phyloP scores from a whole-genome alignment of 1,140 invertebrate genomes.

The Drosophila athabasca region DNA sequence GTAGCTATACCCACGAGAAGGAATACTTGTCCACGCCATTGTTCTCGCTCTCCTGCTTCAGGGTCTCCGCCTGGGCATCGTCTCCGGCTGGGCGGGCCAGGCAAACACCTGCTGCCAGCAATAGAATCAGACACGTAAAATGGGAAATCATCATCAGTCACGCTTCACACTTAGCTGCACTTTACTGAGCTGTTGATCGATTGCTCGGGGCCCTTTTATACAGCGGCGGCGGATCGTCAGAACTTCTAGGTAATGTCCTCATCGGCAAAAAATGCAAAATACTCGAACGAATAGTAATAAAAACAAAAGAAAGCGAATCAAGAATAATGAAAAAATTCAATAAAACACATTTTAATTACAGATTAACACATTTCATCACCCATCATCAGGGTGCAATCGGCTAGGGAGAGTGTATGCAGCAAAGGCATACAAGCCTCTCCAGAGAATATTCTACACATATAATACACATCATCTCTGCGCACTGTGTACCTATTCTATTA shows the following conservation, averaged over 20 bases:
- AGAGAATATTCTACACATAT: too few relatives aligned
- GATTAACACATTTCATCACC: constrained; percentile 57
- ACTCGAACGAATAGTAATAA: constrained; percentile 12
- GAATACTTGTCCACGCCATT: constrained; percentile 83
- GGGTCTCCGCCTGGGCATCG: constrained; percentile 76
- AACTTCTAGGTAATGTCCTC: constrained; percentile 40
- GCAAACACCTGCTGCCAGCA: constrained; percentile 33
- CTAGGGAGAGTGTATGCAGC: constrained; percentile 16
- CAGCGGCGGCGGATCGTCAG: not conserved
- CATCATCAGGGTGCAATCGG: constrained; percentile 28
- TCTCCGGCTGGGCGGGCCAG: constrained; percentile 45
- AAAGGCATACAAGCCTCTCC: not conserved
- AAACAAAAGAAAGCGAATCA: constrained; percentile 34
- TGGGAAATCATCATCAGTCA: constrained; percentile 32
- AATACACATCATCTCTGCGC: too few relatives aligned
- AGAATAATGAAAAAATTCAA: constrained; percentile 56
- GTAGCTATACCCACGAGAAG: constrained; percentile 83
- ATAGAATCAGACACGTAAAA: constrained; percentile 34
- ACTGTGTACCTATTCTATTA: too few relatives aligned
- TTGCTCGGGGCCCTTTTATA: constrained; percentile 51
- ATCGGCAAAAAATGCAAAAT: constrained; percentile 45
- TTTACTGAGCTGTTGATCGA: constrained; percentile 47
- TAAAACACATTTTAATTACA: constrained; percentile 75
- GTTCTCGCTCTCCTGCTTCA: constrained; percentile 83
- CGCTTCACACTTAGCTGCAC: constrained; percentile 48